phyloP scores from a whole-genome alignment of 64 coral and sea anemone species.

The Montipora cactus region DNA sequence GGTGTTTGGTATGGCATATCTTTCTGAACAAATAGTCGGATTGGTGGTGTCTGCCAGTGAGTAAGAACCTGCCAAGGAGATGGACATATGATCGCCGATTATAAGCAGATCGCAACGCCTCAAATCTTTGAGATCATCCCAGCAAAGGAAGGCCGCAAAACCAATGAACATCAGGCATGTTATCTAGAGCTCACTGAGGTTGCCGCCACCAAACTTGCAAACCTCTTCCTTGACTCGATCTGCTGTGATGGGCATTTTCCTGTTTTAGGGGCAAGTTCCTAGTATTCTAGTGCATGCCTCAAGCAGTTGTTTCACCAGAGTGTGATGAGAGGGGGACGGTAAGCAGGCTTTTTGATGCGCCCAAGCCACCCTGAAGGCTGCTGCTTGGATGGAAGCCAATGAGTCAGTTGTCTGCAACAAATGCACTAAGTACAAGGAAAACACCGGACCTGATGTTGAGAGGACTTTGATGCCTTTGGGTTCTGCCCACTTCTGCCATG shows the following conservation, averaged over 20 bases:
- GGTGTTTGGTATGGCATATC: not conserved
- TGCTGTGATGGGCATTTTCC: slow-evolving; percentile 18
- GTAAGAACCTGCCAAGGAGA: slow-evolving; percentile 1
- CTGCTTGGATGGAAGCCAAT: slow-evolving; percentile 4
- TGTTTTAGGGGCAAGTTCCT: not conserved
- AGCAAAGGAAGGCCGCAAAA: not conserved
- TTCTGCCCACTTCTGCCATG: slow-evolving; percentile 30
- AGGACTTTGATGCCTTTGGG: not conserved
- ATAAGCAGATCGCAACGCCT: not conserved
- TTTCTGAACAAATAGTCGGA: not conserved
- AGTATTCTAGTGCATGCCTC: slow-evolving; percentile 17
- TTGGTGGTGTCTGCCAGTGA: not conserved
- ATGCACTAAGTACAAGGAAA: not conserved
- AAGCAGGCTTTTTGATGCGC: not conserved
- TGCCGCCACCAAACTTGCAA: not conserved
- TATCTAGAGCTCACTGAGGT: slow-evolving; percentile 13
- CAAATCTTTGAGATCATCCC: slow-evolving; percentile 10
- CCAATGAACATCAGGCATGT: slow-evolving; percentile 1
- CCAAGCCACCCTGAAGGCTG: not conserved
- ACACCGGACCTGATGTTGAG: not conserved
- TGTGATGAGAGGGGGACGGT: not conserved
- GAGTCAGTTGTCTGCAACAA: slow-evolving; percentile 1
- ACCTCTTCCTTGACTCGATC: slow-evolving; percentile 2
- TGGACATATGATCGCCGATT: not conserved
- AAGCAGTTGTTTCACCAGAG: slow-evolving; percentile 10